phyloP scores from a whole-genome alignment of 2,797 vertebrate species.

The Cygnus olor region DNA sequence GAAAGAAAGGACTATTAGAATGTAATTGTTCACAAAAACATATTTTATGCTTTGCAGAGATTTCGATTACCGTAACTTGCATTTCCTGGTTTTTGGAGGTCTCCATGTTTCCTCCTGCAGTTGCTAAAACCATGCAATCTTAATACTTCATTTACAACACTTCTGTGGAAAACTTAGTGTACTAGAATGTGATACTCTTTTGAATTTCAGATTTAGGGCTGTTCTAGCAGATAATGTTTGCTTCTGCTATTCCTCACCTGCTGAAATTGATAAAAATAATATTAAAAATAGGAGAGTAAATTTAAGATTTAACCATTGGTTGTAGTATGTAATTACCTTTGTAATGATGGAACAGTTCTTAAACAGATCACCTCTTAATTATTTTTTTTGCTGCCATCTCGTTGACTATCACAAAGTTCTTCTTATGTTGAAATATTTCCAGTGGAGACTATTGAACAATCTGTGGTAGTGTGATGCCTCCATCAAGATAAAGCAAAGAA shows the following conservation, averaged over 20 bases:
- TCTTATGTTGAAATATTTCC: neutral
- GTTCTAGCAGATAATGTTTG: neutral
- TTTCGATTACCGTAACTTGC: neutral
- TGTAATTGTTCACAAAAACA: neutral
- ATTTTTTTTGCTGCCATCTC: neutral
- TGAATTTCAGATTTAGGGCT: neutral
- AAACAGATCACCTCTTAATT: neutral
- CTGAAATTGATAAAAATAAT: neutral
- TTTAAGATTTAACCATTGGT: neutral
- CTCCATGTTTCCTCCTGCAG: neutral
- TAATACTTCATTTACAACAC: neutral
- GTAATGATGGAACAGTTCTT: neutral
- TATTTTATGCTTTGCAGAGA: neutral
- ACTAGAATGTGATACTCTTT: neutral
- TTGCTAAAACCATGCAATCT: neutral
- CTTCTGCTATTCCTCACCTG: neutral
- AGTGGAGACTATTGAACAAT: neutral
- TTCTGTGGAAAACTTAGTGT: neutral
- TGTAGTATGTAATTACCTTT: neutral
- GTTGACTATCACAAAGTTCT: neutral
- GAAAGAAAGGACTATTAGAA: neutral
- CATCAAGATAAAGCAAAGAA: neutral
- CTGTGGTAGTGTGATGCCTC: neutral
- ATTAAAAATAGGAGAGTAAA: neutral
- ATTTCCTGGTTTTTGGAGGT: neutral